Evolutionary conservation across 2,113 vertebrate species (phyloP).

Genomic region (Phaetusa simplex): DNA sequence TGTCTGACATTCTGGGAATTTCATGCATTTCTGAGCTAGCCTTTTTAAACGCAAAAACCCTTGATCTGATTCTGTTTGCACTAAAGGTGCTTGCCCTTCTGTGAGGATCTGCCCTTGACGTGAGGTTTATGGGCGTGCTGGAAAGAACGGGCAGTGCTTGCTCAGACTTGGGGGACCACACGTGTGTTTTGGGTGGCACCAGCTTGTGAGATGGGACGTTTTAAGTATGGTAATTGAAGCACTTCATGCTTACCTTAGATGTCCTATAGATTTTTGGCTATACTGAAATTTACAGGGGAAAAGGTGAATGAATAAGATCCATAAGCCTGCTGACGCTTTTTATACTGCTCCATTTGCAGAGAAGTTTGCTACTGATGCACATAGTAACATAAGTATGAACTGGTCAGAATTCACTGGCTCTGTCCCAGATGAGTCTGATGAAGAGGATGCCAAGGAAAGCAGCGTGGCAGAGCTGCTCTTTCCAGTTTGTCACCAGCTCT

Average conservation of each 20-base stretch:
- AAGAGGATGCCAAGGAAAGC: not conserved
- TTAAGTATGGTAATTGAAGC: not conserved
- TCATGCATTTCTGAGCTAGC: not conserved
- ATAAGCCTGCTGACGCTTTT: not conserved
- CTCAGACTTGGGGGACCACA: not conserved
- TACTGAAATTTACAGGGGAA: not conserved
- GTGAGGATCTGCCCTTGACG: not conserved
- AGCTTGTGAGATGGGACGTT: not conserved
- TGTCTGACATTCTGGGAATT: not conserved
- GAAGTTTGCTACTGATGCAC: not conserved
- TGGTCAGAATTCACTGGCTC: not conserved
- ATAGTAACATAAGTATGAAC: not conserved
- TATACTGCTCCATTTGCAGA: not conserved
- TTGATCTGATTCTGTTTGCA: not conserved
- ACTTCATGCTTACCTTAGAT: not conserved
- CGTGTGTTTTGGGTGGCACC: not conserved
- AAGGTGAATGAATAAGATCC: not conserved
- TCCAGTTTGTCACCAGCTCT: not conserved
- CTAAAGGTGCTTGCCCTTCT: not conserved
- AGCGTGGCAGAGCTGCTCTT: not conserved
- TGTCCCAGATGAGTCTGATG: not conserved
- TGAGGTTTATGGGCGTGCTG: not conserved
- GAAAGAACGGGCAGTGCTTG: not conserved
- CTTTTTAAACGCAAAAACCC: not conserved
- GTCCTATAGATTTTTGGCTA: not conserved